A percentile compares a stretch with the other conserved stretches of the same genome.
Conservation (phyloP, 1,140 invertebrate species). For the Ostrea edulis region DNA sequence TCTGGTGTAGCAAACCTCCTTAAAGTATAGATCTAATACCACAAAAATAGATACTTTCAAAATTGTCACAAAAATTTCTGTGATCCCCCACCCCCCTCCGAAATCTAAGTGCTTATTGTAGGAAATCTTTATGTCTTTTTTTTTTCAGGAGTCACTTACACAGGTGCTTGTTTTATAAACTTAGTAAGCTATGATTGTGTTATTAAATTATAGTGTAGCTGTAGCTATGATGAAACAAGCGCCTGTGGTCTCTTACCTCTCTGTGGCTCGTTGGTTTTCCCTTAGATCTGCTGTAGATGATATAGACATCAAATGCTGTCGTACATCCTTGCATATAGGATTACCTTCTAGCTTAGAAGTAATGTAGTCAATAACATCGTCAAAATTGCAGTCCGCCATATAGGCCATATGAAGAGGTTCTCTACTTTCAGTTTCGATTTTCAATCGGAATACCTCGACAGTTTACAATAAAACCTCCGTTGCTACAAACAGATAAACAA, state of each 20-base stretch:
- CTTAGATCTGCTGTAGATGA: background rate
- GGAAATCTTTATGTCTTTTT: too few species aligned
- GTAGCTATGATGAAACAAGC: too few species aligned
- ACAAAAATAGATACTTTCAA: too few species aligned
- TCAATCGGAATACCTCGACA: background rate
- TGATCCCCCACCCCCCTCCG: too few species aligned
- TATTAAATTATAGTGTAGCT: too few species aligned
- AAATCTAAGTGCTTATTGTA: too few species aligned
- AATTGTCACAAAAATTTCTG: too few species aligned
- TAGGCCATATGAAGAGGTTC: background rate
- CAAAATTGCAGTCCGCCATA: constrained; percentile 15
- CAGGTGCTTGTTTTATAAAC: background rate
- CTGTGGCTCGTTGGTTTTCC: constrained; percentile 6
- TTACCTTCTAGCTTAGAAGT: constrained; percentile 12
- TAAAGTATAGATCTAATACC: too few species aligned
- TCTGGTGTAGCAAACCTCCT: too few species aligned
- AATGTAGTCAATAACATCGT: background rate
- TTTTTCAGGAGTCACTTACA: too few species aligned
- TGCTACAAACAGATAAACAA: background rate
- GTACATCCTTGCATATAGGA: background rate
- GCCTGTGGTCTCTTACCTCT: background rate
- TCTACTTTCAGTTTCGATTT: background rate
- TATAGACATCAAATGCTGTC: constrained; percentile 8
- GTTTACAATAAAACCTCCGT: background rate
- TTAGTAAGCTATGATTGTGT: too few species aligned